These are phyloP conservation scores for Chelon labrosus DNA, from an alignment of 2,797 vertebrate genomes.

Conservation along the genomic window DNA sequence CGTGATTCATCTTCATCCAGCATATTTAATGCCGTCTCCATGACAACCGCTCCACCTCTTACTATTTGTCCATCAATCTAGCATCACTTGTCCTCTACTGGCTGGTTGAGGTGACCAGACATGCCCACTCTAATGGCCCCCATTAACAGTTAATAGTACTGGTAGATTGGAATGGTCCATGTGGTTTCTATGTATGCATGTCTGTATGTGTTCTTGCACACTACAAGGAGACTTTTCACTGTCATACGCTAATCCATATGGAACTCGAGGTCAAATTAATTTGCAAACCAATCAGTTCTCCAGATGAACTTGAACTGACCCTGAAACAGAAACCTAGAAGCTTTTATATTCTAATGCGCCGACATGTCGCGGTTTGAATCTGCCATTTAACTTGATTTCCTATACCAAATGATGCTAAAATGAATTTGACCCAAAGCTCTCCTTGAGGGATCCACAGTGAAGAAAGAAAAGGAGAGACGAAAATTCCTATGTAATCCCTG, in stretches of 20 bases:
- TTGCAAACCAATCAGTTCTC: conserved; percentile 43
- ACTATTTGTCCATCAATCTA: conserved; percentile 40
- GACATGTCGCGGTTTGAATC: conserved; percentile 29
- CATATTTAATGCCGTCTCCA: conserved; percentile 33
- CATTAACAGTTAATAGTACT: conserved; percentile 35
- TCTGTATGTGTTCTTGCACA: background rate
- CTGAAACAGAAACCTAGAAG: background rate
- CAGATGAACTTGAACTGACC: conserved; percentile 39
- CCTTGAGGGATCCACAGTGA: conserved; percentile 37
- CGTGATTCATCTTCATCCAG: conserved; percentile 16
- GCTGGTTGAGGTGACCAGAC: conserved; percentile 51
- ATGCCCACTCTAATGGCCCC: conserved; percentile 43
- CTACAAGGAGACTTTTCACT: background rate
- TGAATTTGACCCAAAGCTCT: conserved; percentile 47
- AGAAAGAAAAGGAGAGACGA: conserved; percentile 7
- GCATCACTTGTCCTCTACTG: conserved; percentile 49
- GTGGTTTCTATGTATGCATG: conserved; percentile 18
- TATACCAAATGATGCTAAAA: conserved; percentile 19
- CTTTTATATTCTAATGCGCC: conserved; percentile 4
- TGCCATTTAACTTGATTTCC: conserved; percentile 25
- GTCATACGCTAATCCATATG: conserved; percentile 4
- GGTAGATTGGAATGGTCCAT: conserved; percentile 5
- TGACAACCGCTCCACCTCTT: conserved; percentile 29
- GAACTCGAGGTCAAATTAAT: conserved; percentile 45
- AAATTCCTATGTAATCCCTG: conserved; percentile 21